Conservation (phyloP, 2,888 invertebrate genomes). For the Drosophila melanosoma region DNA sequence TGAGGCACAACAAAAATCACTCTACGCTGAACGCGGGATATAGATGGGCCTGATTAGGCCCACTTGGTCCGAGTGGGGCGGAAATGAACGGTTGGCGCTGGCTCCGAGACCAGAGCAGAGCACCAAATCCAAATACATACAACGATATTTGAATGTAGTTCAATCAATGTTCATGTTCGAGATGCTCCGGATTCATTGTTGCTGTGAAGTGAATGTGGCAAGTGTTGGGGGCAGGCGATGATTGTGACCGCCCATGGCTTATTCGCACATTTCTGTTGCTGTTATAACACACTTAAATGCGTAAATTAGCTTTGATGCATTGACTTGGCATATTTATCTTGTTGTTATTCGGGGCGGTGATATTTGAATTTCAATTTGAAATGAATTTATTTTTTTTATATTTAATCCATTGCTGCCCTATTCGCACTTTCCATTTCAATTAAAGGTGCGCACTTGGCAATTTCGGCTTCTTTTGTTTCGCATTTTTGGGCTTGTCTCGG, state of each 20-base stretch:
- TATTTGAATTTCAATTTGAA: conserved; percentile 66
- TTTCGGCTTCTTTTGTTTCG: conserved; percentile 37
- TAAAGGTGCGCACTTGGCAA: conserved; percentile 68
- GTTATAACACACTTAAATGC: conserved; percentile 73
- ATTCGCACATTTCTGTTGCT: conserved; percentile 32
- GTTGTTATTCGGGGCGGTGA: conserved; percentile 22
- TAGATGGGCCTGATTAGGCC: conserved; percentile 59
- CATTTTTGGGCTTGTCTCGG: conserved; percentile 39
- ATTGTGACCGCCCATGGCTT: conserved; percentile 37
- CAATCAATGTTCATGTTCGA: conserved; percentile 58
- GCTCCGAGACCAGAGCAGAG: conserved; percentile 5
- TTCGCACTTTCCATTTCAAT: conserved; percentile 71
- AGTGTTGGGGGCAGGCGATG: not conserved
- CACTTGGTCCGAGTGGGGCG: conserved; percentile 51
- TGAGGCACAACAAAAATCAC: conserved; percentile 35
- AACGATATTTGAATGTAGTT: conserved; percentile 45
- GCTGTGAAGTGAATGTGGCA: not conserved
- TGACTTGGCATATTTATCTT: conserved; percentile 34
- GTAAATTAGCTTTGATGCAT: conserved; percentile 69
- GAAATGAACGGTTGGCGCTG: conserved; percentile 71
- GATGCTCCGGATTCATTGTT: conserved; percentile 44
- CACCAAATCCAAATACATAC: conserved; percentile 7
- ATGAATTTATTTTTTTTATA: conserved; percentile 69
- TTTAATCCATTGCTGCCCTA: conserved; percentile 38
- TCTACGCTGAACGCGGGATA: conserved; percentile 6